Percentiles rank a stretch among this genome's conserved stretches.
Conservation (phyloP, 2,888 invertebrate genomes). For the Lycaena phlaeas region DNA sequence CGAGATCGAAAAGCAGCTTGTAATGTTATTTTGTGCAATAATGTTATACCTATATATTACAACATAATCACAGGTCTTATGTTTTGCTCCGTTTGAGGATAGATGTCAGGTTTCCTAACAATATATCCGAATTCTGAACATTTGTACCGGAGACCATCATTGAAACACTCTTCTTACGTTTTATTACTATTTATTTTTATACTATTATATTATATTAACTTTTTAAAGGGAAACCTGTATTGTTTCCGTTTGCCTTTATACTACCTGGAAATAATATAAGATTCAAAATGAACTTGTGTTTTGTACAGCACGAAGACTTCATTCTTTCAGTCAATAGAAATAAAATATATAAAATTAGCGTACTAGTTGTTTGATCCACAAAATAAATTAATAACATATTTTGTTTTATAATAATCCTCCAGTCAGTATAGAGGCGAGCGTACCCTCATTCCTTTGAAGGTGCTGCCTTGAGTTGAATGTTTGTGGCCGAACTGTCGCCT, state of each 20-base stretch:
- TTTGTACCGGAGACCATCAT: not conserved
- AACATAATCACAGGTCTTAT: conserved; percentile 10
- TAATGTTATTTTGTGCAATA: conserved; percentile 17
- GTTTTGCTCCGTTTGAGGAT: conserved; percentile 7
- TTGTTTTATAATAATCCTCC: not conserved
- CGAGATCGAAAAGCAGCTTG: conserved; percentile 1
- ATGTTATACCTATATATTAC: conserved; percentile 10
- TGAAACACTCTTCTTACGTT: not conserved
- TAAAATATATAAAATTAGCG: too few species aligned
- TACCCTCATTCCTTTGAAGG: conserved; percentile 3
- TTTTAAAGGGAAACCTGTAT: not conserved
- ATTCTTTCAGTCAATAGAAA: too few species aligned
- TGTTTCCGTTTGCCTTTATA: not conserved
- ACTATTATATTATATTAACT: not conserved
- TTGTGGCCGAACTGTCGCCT: conserved; percentile 59
- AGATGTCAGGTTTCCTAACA: not conserved
- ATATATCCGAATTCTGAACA: not conserved
- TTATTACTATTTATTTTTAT: not conserved
- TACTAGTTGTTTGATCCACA: too few species aligned
- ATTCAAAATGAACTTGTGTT: too few species aligned
- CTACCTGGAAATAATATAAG: not conserved
- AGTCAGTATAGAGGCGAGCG: conserved; percentile 1
- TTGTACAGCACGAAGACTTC: too few species aligned
- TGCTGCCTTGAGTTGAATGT: conserved; percentile 19
- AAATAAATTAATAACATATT: too few species aligned